Base-by-base conservation (phyloP, 2,113 vertebrate species). In the Tychaedon coryphoeus region DNA sequence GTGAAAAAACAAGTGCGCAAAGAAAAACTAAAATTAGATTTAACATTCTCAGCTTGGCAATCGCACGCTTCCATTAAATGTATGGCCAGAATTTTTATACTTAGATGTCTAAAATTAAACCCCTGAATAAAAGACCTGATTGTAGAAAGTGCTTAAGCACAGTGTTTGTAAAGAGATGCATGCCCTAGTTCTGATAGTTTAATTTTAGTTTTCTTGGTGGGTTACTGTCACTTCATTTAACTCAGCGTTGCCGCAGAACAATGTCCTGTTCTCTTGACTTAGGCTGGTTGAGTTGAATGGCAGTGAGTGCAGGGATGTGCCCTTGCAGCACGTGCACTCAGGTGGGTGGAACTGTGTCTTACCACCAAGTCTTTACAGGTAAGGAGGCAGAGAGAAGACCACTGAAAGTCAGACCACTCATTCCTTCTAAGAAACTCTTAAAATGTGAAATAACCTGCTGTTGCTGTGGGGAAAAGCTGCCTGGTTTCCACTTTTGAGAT, bases 81-180 rank as follows among this genome's bases (percentile, higher is more conserved):
- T 95, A 93, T 36, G 81, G 92, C 94, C 95, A 96, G 90, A 97
- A 86, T 96, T 94, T 95, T 96, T 94, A 86, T 96, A 94, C 90
- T 91, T 94, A 51, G 78, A 83, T 94, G 76, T 94, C 95, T 96
- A 97, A 96, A 96, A 95, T 96, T 96, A 96, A 77, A 79, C 34
- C 56, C 56, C 11, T 0, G 64, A 93, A 95, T 96, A 95, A 96
- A 92, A 88, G 95, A 95, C 93, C 78, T 96, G 93, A 96, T 96
- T 94, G 92, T 94, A 88, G 75, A 93, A 97, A 94, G 75, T 86
- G 82, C 92, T 92, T 92, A 95, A 96, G 75, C 50, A 62, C 56
- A 92, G 24, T 86, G 69, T 95, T 97, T 93, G 72, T 79, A 40
- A 74, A 93, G 81, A 76, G 40, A 90, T 80, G 47, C 75, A 12